Conservation (phyloP, 2,888 invertebrate species). For the Diplolepis rosae region DNA sequence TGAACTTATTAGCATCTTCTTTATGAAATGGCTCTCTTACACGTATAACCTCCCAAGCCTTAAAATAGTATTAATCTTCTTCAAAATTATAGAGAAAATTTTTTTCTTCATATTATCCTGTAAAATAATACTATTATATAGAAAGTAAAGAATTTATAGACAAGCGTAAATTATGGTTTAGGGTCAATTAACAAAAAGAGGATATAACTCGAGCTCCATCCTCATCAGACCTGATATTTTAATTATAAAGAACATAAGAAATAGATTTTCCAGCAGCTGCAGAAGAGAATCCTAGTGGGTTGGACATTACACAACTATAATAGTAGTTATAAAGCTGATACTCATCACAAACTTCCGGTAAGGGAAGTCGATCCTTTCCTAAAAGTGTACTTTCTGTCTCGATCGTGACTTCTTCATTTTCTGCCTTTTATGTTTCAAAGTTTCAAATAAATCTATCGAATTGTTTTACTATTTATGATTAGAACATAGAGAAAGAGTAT, state of each 20-base stretch:
- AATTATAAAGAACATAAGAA: not conserved
- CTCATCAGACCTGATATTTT: not conserved
- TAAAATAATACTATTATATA: too few relatives aligned
- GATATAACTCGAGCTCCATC: too few relatives aligned
- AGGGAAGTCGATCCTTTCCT: too few relatives aligned
- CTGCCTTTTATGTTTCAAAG: not conserved
- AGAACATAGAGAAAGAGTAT: not conserved
- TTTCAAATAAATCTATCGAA: not conserved
- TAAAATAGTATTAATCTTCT: too few relatives aligned
- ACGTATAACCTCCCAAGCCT: too few relatives aligned
- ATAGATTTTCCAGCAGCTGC: not conserved
- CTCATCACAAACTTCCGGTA: not conserved
- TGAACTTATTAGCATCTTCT: not conserved
- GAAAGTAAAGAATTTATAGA: not conserved
- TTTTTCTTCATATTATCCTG: too few relatives aligned
- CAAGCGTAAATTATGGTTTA: not conserved
- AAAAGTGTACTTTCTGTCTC: too few relatives aligned
- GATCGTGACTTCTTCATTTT: too few relatives aligned
- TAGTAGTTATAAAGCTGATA: not conserved
- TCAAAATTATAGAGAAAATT: too few relatives aligned
- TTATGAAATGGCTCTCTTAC: not conserved
- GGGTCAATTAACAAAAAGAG: not conserved
- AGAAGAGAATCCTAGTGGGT: too few relatives aligned
- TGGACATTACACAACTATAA: not conserved
- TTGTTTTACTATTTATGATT: not conserved